Conservation (phyloP, 1,140 invertebrate species). For the Lysiphlebus fabarum region DNA sequence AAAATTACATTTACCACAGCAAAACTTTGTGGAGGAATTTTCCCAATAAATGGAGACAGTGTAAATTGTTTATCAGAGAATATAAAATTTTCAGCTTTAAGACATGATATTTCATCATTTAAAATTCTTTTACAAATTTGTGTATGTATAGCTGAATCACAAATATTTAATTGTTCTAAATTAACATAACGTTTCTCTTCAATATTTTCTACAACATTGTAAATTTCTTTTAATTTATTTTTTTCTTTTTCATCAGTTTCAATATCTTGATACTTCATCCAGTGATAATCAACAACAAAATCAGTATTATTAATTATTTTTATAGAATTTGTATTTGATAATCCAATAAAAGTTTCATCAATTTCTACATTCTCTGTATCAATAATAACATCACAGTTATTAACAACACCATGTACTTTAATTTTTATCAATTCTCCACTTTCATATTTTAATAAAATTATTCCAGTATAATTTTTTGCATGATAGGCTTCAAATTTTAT, state of each 20-base stretch:
- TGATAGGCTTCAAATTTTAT: conserved; percentile 37
- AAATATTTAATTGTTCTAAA: conserved; percentile 35
- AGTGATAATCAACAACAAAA: conserved; percentile 45
- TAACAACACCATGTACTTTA: conserved; percentile 34
- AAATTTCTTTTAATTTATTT: conserved; percentile 32
- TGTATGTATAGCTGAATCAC: conserved; percentile 32
- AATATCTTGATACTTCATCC: conserved; percentile 39
- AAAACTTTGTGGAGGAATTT: conserved; percentile 41
- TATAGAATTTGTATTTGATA: conserved; percentile 40
- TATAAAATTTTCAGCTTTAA: conserved; percentile 34
- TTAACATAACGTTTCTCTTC: conserved; percentile 27
- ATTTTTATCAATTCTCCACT: conserved; percentile 42
- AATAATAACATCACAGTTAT: conserved; percentile 39
- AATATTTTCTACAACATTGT: conserved; percentile 25
- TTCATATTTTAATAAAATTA: conserved; percentile 47
- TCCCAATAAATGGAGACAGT: conserved; percentile 36
- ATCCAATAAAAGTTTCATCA: conserved; percentile 49
- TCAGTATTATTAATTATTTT: conserved; percentile 52
- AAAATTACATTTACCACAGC: conserved; percentile 38
- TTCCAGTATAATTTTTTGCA: conserved; percentile 32
- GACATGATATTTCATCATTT: conserved; percentile 34
- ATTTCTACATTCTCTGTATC: conserved; percentile 39
- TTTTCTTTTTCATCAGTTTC: conserved; percentile 31
- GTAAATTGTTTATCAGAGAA: conserved; percentile 34
- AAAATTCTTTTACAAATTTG: conserved; percentile 39